These are phyloP conservation scores for Megaceryle torquata DNA, from an alignment of 2,113 vertebrate genomes.

Conservation along the genomic window DNA sequence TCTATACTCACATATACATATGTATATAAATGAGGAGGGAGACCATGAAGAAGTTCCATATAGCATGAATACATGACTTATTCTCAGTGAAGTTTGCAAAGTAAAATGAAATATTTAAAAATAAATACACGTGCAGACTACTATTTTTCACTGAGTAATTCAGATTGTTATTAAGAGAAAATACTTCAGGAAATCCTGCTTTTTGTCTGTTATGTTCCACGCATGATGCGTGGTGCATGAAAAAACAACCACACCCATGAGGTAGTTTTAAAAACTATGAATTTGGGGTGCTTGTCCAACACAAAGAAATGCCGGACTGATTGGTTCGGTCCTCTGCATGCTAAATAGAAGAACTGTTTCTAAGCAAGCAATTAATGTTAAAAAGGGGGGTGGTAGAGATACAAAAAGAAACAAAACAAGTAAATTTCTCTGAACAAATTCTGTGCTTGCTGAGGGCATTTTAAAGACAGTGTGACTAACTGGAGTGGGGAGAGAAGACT, in stretches of 20 bases:
- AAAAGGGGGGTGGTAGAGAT: not conserved
- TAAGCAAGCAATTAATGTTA: not conserved
- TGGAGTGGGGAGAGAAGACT: not conserved
- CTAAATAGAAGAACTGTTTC: not conserved
- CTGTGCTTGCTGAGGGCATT: not conserved
- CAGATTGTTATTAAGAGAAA: not conserved
- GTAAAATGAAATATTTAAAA: not conserved
- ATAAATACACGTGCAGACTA: not conserved
- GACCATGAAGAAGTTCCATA: not conserved
- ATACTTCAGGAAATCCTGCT: not conserved
- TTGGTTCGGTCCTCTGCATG: not conserved
- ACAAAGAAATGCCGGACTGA: not conserved
- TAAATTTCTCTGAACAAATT: not conserved
- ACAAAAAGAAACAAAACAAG: not conserved
- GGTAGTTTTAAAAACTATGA: not conserved
- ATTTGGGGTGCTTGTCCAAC: not conserved
- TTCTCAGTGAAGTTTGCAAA: not conserved
- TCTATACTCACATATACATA: not conserved
- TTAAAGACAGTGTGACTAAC: not conserved
- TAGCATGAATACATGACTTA: not conserved
- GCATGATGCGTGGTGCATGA: not conserved
- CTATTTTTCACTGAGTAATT: not conserved
- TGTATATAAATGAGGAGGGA: not conserved
- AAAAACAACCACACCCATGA: not conserved
- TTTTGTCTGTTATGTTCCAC: not conserved